Base-by-base conservation (phyloP, 2,113 vertebrate species). In the Grammomys dolichurus region DNA sequence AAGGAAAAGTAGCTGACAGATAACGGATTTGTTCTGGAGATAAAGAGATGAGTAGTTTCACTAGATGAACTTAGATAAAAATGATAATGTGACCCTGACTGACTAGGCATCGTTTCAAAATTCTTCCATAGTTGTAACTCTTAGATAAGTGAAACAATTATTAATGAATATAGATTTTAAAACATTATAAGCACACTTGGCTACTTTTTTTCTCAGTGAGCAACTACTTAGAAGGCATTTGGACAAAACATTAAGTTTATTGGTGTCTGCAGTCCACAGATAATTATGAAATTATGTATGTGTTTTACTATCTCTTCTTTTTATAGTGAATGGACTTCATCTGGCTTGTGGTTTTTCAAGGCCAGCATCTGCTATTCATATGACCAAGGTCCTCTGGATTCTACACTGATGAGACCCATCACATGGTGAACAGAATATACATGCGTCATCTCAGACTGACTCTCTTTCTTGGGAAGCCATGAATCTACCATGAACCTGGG, bases 51-150 rank as follows among this genome's bases (percentile, higher is more conserved):
- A 87, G 11, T 65, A 63, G 56, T 93, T 46, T 63, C 51, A 90
- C 87, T 54, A 46, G 77, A 87, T 89, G 54, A 87, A 94, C 82
- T 82, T 60, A 67, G 84, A 87, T 87, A 54, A 92, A 92, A 94
- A 90, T 65, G 2, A 1, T 90, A 67, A 8, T 80, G 40, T 63
- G 88, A 24, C 93, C 9, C 24, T 81, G 8, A 19, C 20, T 91
- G 54, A 86, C 46, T 69, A 48, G 48, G 9, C 81, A 87, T n/a
- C 28, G 0, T 75, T 91, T 97, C 46, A 58, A 95, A 84, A 70
- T 12, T 51, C 60, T 80, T 92, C 88, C 65, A 56, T 60, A 40
- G 69, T 73, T 40, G 40, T 20, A 77, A 92, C 16, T 81, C 60
- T 92, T 80, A 72, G 12, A 13, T 86, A 84, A 82, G 26, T 13